These are phyloP conservation scores for Neuroterus valhalla DNA, from an alignment of 1,140 invertebrate species.

Conservation along the genomic window DNA sequence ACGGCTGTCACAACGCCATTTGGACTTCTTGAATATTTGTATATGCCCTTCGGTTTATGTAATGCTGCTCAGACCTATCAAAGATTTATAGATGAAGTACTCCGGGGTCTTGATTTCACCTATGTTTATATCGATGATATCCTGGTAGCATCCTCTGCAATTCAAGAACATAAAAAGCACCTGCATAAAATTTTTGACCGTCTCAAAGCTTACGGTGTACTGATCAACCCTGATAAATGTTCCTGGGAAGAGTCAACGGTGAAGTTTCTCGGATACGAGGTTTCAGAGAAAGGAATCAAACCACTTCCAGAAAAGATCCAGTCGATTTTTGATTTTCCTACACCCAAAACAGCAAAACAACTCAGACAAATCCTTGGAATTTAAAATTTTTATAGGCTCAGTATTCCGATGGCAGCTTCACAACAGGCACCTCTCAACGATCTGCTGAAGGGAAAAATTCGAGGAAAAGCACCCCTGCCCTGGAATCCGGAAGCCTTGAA, in stretches of 20 bases:
- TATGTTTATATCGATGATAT: conserved; percentile 61
- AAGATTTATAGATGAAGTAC: conserved; percentile 60
- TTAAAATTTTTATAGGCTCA: conserved; percentile 55
- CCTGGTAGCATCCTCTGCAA: conserved; percentile 44
- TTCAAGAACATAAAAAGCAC: conserved; percentile 39
- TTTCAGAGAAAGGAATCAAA: conserved; percentile 46
- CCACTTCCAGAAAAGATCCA: conserved; percentile 41
- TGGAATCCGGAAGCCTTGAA: conserved; percentile 46
- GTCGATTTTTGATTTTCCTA: too few species aligned
- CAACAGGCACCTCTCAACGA: conserved; percentile 53
- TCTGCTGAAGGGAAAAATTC: conserved; percentile 48
- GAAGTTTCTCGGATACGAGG: conserved; percentile 58
- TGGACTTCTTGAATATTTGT: not conserved
- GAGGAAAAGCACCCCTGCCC: conserved; percentile 45
- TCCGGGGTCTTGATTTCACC: conserved; percentile 56
- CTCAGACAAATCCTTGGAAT: conserved; percentile 62
- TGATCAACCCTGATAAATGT: conserved; percentile 53
- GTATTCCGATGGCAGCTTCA: conserved; percentile 53
- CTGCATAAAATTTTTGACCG: not conserved
- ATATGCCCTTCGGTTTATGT: too few species aligned
- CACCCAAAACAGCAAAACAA: conserved; percentile 26
- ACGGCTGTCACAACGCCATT: conserved; percentile 5
- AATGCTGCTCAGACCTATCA: conserved; percentile 35
- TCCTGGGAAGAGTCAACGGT: conserved; percentile 47
- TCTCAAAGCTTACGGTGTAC: not conserved